Evolutionary conservation across 2,888 invertebrate species (phyloP).

Genomic region (Melangyna quadrimaculata): DNA sequence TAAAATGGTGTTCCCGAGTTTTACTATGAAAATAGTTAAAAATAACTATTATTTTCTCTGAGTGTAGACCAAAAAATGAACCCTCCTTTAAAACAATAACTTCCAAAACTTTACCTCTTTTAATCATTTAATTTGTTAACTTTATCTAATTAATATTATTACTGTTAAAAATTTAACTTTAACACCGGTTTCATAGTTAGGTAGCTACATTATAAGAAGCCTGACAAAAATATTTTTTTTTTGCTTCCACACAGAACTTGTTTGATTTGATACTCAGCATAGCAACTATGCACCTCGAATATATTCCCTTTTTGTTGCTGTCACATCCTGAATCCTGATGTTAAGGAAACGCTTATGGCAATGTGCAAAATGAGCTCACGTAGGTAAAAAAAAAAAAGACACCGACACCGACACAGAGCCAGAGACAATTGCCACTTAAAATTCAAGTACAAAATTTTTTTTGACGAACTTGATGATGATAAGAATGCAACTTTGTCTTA

Average conservation of each 20-base stretch:
- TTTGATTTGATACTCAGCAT: constrained; percentile 46
- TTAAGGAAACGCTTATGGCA: neutral
- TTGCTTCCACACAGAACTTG: constrained; percentile 1
- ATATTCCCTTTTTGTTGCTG: neutral
- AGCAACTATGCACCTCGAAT: constrained; percentile 20
- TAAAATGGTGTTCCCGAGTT: too few species aligned
- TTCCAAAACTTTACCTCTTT: neutral
- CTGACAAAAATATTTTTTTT: neutral
- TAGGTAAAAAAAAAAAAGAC: neutral
- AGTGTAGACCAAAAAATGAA: too few species aligned
- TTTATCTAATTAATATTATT: neutral
- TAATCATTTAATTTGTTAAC: neutral
- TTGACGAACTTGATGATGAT: constrained; percentile 37
- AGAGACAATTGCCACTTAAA: constrained; percentile 40
- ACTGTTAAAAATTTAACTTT: neutral
- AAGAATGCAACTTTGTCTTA: constrained; percentile 11
- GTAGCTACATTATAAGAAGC: neutral
- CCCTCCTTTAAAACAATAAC: neutral
- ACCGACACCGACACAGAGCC: neutral
- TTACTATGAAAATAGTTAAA: too few species aligned
- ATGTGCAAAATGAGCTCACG: constrained; percentile 37
- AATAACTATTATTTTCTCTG: too few species aligned
- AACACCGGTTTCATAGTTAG: neutral
- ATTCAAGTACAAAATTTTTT: constrained; percentile 24
- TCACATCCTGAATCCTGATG: neutral